Conservation (phyloP, 2,888 invertebrate genomes). For the Plemyria rubiginata region DNA sequence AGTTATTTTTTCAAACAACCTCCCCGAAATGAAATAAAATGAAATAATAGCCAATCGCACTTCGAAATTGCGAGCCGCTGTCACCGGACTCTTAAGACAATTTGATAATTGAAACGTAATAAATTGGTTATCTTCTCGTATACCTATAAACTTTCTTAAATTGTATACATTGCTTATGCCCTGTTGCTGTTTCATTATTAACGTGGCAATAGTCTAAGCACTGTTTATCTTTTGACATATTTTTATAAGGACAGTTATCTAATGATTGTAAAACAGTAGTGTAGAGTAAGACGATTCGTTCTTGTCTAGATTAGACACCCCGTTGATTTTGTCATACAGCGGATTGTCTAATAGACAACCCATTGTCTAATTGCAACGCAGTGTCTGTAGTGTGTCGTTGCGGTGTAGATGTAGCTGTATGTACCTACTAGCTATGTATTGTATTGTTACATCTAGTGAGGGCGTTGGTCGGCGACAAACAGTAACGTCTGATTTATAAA, state of each 20-base stretch:
- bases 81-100: too few relatives aligned
- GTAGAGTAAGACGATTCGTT: conserved; percentile 8
- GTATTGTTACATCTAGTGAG: conserved; percentile 32
- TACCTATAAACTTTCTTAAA: too few relatives aligned
- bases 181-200: background rate
- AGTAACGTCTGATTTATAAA: conserved; percentile 55
- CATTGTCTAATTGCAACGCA: conserved; percentile 2
- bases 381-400: conserved; percentile 30
- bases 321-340: conserved; percentile 12
- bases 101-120: too few relatives aligned
- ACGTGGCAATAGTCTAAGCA: background rate
- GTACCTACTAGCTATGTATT: conserved; percentile 3
- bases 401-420: conserved; percentile 21
- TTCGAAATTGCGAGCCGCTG: too few relatives aligned
- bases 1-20: too few relatives aligned
- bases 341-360: conserved; percentile 17
- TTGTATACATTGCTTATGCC: background rate
- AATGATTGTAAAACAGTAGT: conserved; percentile 15
- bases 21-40: too few relatives aligned
- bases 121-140: background rate
- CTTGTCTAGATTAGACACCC: conserved; percentile 24
- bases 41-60: too few relatives aligned
- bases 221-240: background rate
- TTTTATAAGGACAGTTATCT: background rate
- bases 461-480: conserved; percentile 35